Evolutionary conservation across 2,888 invertebrate genomes (phyloP).

Genomic region (Nowickia ferox): DNA sequence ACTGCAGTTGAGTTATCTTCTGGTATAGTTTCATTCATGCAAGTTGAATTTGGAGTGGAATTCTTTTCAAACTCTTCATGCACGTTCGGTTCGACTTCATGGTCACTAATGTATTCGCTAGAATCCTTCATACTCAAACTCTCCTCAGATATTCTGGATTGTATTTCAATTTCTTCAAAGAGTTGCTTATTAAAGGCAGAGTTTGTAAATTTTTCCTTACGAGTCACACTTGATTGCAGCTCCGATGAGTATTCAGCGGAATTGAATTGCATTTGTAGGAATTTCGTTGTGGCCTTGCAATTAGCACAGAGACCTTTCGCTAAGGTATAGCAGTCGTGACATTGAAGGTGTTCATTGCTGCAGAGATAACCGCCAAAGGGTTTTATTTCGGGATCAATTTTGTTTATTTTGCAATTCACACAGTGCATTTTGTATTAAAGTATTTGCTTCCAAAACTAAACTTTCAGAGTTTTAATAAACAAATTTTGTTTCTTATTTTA

Average conservation of each 20-base stretch:
- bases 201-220: slow-evolving; percentile 24
- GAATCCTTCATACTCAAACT: slow-evolving; percentile 71
- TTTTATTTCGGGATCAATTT: slow-evolving; percentile 68
- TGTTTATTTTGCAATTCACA: slow-evolving; percentile 68
- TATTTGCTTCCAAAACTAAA: not conserved
- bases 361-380: slow-evolving; percentile 73
- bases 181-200: slow-evolving; percentile 56
- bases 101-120: slow-evolving; percentile 1
- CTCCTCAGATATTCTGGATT: slow-evolving; percentile 71
- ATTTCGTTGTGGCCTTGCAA: slow-evolving; percentile 63
- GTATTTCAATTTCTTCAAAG: slow-evolving; percentile 68
- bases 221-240: not conserved
- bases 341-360: slow-evolving; percentile 71
- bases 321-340: slow-evolving; percentile 57
- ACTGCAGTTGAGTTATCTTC: not conserved
- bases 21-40: not conserved
- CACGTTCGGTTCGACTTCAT: not conserved
- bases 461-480: not conserved
- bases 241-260: not conserved
- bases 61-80: not conserved
- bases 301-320: slow-evolving; percentile 54
- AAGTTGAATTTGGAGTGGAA: not conserved
- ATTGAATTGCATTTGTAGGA: slow-evolving; percentile 68
- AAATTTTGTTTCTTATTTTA: not conserved
- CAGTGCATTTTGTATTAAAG: slow-evolving; percentile 70